Evolutionary conservation across 2,113 vertebrate genomes (phyloP), one percentile per base, ranked within the genome.

Genomic region (Agelaius phoeniceus): DNA sequence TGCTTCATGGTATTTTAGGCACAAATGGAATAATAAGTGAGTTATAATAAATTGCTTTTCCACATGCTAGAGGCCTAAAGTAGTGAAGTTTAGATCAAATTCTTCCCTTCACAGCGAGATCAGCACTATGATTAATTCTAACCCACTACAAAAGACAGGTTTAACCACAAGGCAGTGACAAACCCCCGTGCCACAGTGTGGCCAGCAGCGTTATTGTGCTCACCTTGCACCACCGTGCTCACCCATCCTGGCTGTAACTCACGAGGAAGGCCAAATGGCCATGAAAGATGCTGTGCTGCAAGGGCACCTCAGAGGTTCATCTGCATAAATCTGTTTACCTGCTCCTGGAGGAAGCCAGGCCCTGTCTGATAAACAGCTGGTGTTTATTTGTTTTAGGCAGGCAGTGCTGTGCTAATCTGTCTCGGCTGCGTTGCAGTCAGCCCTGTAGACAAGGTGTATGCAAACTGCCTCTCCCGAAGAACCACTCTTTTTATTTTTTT

Each of bases 321-420:
- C 95, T 97, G 93, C 95, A 97, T 97, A 97, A 97, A 96, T 91
- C 93, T 96, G 94, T 94, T 96, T 96, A 93, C 73, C 76, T 84
- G 75, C 93, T 93, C 84, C 84, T 68, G 86, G 89, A 94, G 87
- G 57, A 86, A 83, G 92, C 75, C 9, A 33, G 93, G 92, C 43
- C 68, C 74, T 89, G 91, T 55, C 95, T 95, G 94, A 97, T 96
- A 96, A 97, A 95, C 95, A 97, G 97, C 91, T 94, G 95, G 88
- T 96, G 91, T 89, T 96, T 97, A 78, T 95, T 96, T 97, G 94
- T 96, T 97, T 95, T 94, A 95, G 92, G 78, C 92, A 95, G 94
- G 78, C 92, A 84, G 89, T 15, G 65, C 74, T 90, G 86, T 69
- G 89, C 75, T 97, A 96, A 96, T 96, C 90, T 91, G 81, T 87